Conservation (phyloP, 2,888 invertebrate species). For the Craniophora ligustri region DNA sequence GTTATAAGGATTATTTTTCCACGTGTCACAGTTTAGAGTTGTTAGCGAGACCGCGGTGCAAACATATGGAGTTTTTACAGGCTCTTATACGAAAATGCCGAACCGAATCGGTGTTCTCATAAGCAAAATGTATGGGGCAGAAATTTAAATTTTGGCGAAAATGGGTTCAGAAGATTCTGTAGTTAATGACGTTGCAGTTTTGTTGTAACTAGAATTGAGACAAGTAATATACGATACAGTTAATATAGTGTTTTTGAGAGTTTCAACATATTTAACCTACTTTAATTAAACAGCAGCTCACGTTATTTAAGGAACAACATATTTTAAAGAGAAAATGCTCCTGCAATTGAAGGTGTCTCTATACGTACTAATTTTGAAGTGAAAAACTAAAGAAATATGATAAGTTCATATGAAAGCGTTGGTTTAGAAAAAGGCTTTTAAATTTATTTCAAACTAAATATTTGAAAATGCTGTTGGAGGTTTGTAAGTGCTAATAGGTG, state of each 20-base stretch:
- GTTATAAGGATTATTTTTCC: constrained; percentile 52
- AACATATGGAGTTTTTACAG: constrained; percentile 84
- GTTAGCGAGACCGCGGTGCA: constrained; percentile 46
- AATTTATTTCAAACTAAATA: background rate
- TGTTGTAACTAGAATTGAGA: background rate
- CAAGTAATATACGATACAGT: too few relatives aligned
- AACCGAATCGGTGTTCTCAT: constrained; percentile 75
- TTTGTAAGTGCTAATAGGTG: too few relatives aligned
- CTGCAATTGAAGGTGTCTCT: too few relatives aligned
- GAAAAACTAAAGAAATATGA: too few relatives aligned
- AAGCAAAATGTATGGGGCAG: constrained; percentile 57
- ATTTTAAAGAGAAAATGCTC: too few relatives aligned
- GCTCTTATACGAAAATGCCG: constrained; percentile 85
- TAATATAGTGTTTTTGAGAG: too few relatives aligned
- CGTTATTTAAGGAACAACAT: too few relatives aligned
- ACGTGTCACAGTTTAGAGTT: constrained; percentile 3
- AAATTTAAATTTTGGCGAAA: constrained; percentile 49
- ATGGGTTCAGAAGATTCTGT: constrained; percentile 39
- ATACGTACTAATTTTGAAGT: too few relatives aligned
- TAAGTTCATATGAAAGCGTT: too few relatives aligned
- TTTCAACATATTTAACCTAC: too few relatives aligned
- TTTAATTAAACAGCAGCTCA: too few relatives aligned
- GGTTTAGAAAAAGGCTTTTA: too few relatives aligned
- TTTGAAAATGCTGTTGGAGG: background rate
- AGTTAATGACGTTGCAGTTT: constrained; percentile 32